These are phyloP conservation scores for Platalea minor DNA, from an alignment of 2,797 vertebrate species.

Conservation along the genomic window DNA sequence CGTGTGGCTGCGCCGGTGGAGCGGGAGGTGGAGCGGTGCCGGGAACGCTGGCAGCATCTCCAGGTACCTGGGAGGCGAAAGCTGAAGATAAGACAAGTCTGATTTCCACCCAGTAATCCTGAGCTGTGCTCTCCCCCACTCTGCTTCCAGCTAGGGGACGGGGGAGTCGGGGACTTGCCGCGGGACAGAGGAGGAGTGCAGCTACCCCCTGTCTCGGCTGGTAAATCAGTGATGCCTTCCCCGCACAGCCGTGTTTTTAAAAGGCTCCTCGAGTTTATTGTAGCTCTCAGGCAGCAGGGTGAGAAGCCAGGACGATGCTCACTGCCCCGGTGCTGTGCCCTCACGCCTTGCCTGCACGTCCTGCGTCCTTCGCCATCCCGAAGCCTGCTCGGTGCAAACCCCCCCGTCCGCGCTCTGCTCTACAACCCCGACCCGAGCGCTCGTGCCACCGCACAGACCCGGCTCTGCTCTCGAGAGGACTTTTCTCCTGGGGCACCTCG, in stretches of 20 bases:
- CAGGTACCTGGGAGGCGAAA: not conserved
- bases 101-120: not conserved
- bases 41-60: not conserved
- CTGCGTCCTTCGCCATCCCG: fast-evolving
- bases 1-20: not conserved
- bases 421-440: fast-evolving
- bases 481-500: not conserved
- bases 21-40: not conserved
- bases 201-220: not conserved
- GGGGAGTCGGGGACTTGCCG: not conserved
- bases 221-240: not conserved
- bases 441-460: not conserved
- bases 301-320: not conserved
- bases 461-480: not conserved
- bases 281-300: not conserved
- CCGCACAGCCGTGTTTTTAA: fast-evolving
- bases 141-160: not conserved
- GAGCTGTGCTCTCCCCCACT: not conserved
- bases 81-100: not conserved
- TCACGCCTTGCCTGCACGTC: not conserved
- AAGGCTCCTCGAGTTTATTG: not conserved
- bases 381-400: not conserved
- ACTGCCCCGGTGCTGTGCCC: not conserved
- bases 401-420: not conserved
- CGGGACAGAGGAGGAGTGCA: not conserved